Evolutionary conservation across 2,797 vertebrate genomes (phyloP), one percentile per base, ranked within the genome.

Genomic region (Channallabes apus): DNA sequence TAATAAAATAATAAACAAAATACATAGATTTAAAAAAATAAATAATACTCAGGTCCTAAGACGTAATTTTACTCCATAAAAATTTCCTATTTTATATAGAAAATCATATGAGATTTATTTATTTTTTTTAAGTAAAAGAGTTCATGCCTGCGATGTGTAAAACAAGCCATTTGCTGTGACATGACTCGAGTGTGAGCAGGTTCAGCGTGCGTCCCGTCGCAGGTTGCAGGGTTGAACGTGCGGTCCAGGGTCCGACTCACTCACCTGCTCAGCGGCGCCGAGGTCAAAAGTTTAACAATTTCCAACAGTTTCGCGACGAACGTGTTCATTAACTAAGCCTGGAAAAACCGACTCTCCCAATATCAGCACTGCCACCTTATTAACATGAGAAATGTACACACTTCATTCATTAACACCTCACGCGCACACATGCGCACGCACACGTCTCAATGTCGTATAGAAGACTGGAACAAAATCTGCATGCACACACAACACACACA

Each of bases 321-420:
- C 56, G 15, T 72, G 83, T 80, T 72, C 7, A 82, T 85, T 82
- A 86, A 86, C 84, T 46, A 41, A 61, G 59, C 3, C 24, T 6
- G 20, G 29, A 84, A 41, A 6, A 4, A 32, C 65, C 38, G 29
- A n/a, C n/a, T 15, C 64, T 62, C 54, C 54, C 7, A 17, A 51
- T 4, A 56, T 32, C 67, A 71, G 38, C 67, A 71, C 65, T 71
- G 18, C 35, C 27, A 80, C 38, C 64, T 79, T 80, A 61, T 61
- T n/a, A 32, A 22, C 38, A 56, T 14, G 65, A 59, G 67, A 41
- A 58, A 35, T 61, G 14, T 4, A 75, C 58, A 83, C 58, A 62
- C 41, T 41, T 72, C 17, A 75, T 15, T 2, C 46, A 15, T 2
- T 17, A 75, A 75, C 27, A 72, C 18, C 59, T 59, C 68, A 29